phyloP scores from a whole-genome alignment of 2,888 invertebrate genomes.

The Lapara coniferarum region DNA sequence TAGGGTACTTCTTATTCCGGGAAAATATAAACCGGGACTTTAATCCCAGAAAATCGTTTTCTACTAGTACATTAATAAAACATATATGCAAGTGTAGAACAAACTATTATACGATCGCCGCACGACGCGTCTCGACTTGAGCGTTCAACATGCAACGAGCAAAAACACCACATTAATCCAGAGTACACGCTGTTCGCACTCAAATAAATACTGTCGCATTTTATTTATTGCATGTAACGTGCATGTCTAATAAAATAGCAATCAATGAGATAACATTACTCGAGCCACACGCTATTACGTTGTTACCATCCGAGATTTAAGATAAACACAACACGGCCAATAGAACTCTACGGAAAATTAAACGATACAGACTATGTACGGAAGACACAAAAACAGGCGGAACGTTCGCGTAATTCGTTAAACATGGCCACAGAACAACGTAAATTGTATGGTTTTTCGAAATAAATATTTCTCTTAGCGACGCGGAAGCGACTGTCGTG shows the following conservation, averaged over 20 bases:
- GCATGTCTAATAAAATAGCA: neutral
- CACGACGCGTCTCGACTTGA: slow-evolving; percentile 45
- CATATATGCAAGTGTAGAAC: neutral
- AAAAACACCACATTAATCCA: slow-evolving; percentile 56
- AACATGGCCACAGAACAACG: slow-evolving; percentile 57
- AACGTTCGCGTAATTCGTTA: slow-evolving; percentile 50
- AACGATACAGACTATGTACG: slow-evolving; percentile 37
- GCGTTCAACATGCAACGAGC: slow-evolving; percentile 48
- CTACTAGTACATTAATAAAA: neutral
- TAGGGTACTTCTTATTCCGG: too few relatives aligned
- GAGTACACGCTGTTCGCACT: slow-evolving; percentile 49
- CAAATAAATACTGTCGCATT: slow-evolving; percentile 41
- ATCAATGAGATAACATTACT: slow-evolving; percentile 16
- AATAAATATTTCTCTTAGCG: slow-evolving; percentile 72
- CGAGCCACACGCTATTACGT: slow-evolving; percentile 6
- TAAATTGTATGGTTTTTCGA: slow-evolving; percentile 71
- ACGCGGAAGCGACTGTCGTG: slow-evolving; percentile 74
- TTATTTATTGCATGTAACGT: slow-evolving; percentile 7
- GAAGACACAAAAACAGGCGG: slow-evolving; percentile 39
- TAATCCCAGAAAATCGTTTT: neutral
- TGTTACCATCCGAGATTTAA: slow-evolving; percentile 6
- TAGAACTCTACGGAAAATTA: slow-evolving; percentile 31
- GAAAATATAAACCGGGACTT: too few relatives aligned
- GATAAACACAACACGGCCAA: slow-evolving; percentile 9
- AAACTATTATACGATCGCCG: slow-evolving; percentile 33